A percentile compares a stretch with the other conserved stretches of the same genome.
Evolutionary conservation across 1,140 invertebrate species (phyloP).

Genomic region (Arctopsyche grandis): DNA sequence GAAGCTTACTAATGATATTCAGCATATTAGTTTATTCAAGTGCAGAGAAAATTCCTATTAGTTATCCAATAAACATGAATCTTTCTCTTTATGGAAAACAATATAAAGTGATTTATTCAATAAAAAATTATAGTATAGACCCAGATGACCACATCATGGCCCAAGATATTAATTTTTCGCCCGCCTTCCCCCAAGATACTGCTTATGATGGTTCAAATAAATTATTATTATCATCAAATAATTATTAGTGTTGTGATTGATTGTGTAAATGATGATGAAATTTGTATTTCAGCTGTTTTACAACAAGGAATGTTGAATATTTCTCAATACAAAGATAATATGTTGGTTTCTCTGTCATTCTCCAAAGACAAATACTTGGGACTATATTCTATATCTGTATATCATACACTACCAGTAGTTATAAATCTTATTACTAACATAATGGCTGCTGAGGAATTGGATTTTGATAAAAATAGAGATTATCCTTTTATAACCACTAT

Average conservation of each 20-base stretch:
- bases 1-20: constrained; percentile 45
- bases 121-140: neutral
- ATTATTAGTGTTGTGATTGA: neutral
- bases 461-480: constrained; percentile 58
- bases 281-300: constrained; percentile 57
- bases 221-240: neutral
- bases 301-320: constrained; percentile 56
- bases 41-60: neutral
- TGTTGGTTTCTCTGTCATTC: constrained; percentile 59
- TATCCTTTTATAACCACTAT: constrained; percentile 65
- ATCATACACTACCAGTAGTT: constrained; percentile 71
- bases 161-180: neutral
- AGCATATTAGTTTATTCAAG: neutral
- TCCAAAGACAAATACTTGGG: constrained; percentile 61
- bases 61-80: neutral
- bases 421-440: constrained; percentile 70
- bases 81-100: neutral
- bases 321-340: constrained; percentile 56
- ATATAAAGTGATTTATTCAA: neutral
- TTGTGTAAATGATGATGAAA: neutral
- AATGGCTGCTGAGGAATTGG: constrained; percentile 61
- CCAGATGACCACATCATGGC: neutral
- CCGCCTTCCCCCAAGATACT: neutral
- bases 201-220: neutral
- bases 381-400: constrained; percentile 67